Percentiles rank a stretch among this genome's conserved stretches.
These are phyloP conservation scores for Nesoenas mayeri DNA, from an alignment of 2,113 vertebrate genomes.

Conservation along the genomic window DNA sequence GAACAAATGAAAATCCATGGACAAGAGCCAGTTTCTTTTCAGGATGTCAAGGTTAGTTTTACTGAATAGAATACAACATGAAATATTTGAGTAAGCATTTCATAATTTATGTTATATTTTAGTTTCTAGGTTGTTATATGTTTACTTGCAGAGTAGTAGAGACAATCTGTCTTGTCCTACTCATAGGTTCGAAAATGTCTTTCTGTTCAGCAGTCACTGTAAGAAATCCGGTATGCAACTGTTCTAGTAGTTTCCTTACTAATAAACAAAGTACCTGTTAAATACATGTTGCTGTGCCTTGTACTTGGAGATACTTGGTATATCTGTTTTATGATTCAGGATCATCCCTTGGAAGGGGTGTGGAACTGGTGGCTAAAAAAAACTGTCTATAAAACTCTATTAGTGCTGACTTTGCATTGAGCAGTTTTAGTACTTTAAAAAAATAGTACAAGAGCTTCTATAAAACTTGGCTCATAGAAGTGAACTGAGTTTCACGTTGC, in stretches of 20 bases:
- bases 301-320: background rate
- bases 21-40: conserved; percentile 95
- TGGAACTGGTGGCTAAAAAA: background rate
- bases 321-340: background rate
- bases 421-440: background rate
- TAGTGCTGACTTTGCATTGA: background rate
- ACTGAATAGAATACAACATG: background rate
- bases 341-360: background rate
- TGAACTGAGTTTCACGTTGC: background rate
- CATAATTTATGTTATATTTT: fast-evolving
- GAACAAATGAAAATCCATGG: conserved; percentile 98
- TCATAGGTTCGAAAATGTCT: background rate
- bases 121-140: background rate
- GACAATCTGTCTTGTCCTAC: background rate
- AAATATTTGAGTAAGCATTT: background rate
- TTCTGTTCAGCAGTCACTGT: background rate
- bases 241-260: background rate
- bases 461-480: background rate
- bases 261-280: background rate
- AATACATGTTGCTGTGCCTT: background rate
- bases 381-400: background rate
- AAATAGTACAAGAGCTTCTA: background rate
- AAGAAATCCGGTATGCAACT: background rate
- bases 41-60: conserved; percentile 92
- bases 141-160: background rate